Evolutionary conservation across 2,113 vertebrate species (phyloP).

Genomic region (Daphoenositta chrysoptera): DNA sequence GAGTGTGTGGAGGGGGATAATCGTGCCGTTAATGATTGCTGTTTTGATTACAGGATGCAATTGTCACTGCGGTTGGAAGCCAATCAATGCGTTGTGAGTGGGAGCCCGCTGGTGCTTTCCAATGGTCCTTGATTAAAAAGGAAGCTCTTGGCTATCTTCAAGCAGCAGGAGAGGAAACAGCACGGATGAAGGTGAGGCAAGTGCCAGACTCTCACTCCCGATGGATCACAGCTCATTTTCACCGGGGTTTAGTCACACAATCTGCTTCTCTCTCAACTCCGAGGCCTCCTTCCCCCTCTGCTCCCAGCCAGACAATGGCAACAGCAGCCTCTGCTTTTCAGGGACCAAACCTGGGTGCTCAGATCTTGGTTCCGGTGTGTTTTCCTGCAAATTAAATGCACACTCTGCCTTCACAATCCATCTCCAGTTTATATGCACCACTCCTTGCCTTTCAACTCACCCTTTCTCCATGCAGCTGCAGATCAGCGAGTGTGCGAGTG

Average conservation of each 20-base stretch:
- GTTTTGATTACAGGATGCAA: conserved; percentile 67
- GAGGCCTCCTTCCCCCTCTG: not conserved
- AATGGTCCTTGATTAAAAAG: conserved; percentile 61
- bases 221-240: conserved; percentile 39
- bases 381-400: not conserved
- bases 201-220: conserved; percentile 7
- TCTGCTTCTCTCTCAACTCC: not conserved
- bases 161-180: conserved; percentile 55
- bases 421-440: not conserved
- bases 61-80: conserved; percentile 54
- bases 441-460: not conserved
- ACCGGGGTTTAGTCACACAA: not conserved
- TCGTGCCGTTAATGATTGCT: conserved; percentile 50
- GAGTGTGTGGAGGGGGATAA: not conserved
- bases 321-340: not conserved
- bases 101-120: conserved; percentile 50
- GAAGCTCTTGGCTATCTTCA: conserved; percentile 53
- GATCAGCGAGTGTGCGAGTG: not conserved
- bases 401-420: not conserved
- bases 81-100: conserved; percentile 56
- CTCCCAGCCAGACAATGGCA: not conserved
- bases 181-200: conserved; percentile 4
- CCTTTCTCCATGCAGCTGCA: not conserved
- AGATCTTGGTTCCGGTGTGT: not conserved
- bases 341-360: not conserved